A percentile compares a stretch with the other conserved stretches of the same genome.
Conservation (phyloP, 2,888 invertebrate species). For the Cerastis leucographa region DNA sequence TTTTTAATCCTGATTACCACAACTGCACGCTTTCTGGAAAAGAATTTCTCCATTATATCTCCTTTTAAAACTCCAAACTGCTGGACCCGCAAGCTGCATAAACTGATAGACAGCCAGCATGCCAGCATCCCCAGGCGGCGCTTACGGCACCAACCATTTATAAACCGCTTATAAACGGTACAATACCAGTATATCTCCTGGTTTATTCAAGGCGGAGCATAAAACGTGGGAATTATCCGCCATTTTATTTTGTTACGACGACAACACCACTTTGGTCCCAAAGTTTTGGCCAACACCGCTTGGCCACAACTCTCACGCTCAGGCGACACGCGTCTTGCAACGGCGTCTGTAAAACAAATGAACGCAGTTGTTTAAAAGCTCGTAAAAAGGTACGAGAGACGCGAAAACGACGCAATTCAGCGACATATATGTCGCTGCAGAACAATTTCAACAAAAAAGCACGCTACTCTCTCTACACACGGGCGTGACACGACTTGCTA, state of each 20-base stretch:
- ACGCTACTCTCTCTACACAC: not conserved
- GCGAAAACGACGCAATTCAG: not conserved
- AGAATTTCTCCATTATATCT: not conserved
- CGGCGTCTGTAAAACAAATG: not conserved
- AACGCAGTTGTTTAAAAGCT: not conserved
- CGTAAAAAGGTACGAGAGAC: not conserved
- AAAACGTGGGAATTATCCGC: conserved; percentile 50
- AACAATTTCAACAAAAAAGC: not conserved
- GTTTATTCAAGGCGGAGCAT: conserved; percentile 44
- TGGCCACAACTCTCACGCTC: not conserved
- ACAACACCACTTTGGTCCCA: not conserved
- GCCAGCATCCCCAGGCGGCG: conserved; percentile 32
- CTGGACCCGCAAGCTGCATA: conserved; percentile 17
- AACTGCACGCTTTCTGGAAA: not conserved
- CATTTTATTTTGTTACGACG: conserved; percentile 44
- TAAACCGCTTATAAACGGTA: conserved; percentile 46
- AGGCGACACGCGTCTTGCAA: not conserved
- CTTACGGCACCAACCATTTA: conserved; percentile 56
- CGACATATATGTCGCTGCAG: not conserved
- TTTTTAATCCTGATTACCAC: not conserved
- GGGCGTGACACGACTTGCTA: not conserved
- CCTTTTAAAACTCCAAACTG: conserved; percentile 4
- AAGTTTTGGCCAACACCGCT: not conserved
- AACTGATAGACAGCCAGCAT: conserved; percentile 26
- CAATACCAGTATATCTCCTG: conserved; percentile 37